Evolutionary conservation across 1,140 invertebrate species (phyloP), one percentile per base, ranked within the genome.

Genomic region (Tetragonula clypearis): DNA sequence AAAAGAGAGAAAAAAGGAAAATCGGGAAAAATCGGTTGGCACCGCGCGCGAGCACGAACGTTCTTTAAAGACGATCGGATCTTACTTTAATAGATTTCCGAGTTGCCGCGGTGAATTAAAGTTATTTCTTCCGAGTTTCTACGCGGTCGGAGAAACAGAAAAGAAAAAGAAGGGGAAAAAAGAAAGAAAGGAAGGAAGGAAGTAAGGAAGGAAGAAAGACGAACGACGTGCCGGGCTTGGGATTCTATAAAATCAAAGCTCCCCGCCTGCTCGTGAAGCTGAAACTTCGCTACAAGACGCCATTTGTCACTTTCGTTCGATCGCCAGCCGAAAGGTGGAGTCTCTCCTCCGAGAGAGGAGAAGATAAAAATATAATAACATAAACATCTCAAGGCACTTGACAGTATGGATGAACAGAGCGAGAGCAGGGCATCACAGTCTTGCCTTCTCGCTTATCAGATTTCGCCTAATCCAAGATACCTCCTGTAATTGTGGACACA

Each of bases 51-150:
- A 85, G 83, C 73, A 85, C 87, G 75, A 82, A 88, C 53, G 74
- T 69, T 83, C 73, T 75, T 68, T n/a, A 68, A 78, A 69, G 65
- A 78, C 82, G 82, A 83, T 83, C 82, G 69, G 74, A 83, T 78
- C 66, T 83, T 77, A 58, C 55, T 83, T 78, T 83, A 83, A 83
- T 83, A 78, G 82, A 83, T 83, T 83, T 78, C 62, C 62, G 55
- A 49, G 74, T 26, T 78, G 35, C 62, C 35, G 55, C 35, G 35
- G 65, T 77, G 82, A 83, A 83, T 69, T 77, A 77, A 83, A 83
- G 74, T 83, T 78, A 83, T 78, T 83, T 78, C 74, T 78, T 58
- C 65, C 23, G n/a, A 78, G 74, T 77, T 83, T 49, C 55, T 19
- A 19, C 73, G 35, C 15, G 30, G 30, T 11, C 12, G 9, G 58